Evolutionary conservation across 2,888 invertebrate species (phyloP).

Genomic region (Yponomeuta plumbellus): DNA sequence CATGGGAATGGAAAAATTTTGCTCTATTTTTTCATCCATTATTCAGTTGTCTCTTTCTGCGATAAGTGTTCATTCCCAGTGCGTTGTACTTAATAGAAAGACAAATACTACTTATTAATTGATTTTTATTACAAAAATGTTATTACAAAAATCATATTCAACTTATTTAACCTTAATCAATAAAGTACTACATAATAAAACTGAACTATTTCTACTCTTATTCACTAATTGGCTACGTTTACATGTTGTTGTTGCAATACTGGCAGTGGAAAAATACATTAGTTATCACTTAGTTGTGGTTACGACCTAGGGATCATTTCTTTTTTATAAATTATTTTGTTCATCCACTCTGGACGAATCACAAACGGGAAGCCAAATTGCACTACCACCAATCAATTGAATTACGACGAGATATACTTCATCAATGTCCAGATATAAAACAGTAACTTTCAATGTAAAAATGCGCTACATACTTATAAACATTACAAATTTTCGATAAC

Average conservation of each 20-base stretch:
- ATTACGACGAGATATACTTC: background rate
- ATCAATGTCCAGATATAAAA: background rate
- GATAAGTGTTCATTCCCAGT: too few relatives aligned
- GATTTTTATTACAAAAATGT: slow-evolving; percentile 72
- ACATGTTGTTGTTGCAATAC: slow-evolving; percentile 68
- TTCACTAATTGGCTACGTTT: slow-evolving; percentile 33
- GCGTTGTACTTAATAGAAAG: too few relatives aligned
- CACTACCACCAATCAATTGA: background rate
- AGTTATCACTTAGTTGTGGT: slow-evolving; percentile 37
- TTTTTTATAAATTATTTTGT: slow-evolving; percentile 23
- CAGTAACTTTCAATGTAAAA: background rate
- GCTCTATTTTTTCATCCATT: too few relatives aligned
- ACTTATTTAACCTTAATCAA: slow-evolving; percentile 50
- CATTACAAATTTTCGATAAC: background rate
- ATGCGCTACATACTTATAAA: background rate
- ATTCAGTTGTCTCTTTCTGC: background rate
- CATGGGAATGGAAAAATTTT: too few relatives aligned
- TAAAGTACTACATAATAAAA: slow-evolving; percentile 26
- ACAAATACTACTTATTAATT: slow-evolving; percentile 24
- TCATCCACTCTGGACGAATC: slow-evolving; percentile 22
- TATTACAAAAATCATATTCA: slow-evolving; percentile 71
- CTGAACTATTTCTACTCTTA: slow-evolving; percentile 50
- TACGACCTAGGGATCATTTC: slow-evolving; percentile 31
- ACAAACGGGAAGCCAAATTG: slow-evolving; percentile 15
- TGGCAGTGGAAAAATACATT: slow-evolving; percentile 76